Evolutionary conservation across 2,797 vertebrate genomes (phyloP).

Genomic region (Dryobates pubescens): DNA sequence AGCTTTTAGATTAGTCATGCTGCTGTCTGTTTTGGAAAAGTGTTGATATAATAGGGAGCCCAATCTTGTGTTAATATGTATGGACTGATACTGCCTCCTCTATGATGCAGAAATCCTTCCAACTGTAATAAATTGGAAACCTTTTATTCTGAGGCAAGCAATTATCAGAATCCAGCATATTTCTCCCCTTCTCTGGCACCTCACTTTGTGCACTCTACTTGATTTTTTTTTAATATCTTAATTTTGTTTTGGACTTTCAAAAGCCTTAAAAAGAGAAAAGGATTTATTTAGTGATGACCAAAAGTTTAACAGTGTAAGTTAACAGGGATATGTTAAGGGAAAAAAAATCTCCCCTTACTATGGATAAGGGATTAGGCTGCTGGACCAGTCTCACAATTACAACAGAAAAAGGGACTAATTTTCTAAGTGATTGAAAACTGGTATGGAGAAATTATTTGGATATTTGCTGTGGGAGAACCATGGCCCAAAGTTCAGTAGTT

Average conservation of each 20-base stretch:
- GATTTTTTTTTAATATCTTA: background rate
- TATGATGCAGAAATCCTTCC: conserved; percentile 44
- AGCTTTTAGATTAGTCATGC: conserved; percentile 66
- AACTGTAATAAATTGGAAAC: conserved; percentile 55
- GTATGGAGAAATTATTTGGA: background rate
- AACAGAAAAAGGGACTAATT: background rate
- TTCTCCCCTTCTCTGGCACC: conserved; percentile 9
- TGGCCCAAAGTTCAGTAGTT: background rate
- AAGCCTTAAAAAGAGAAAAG: conserved; percentile 24
- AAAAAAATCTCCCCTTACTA: background rate
- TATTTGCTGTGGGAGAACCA: background rate
- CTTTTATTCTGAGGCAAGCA: conserved; percentile 52
- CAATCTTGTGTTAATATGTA: conserved; percentile 61
- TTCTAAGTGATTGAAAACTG: background rate
- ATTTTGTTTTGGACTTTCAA: background rate
- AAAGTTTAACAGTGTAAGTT: conserved; percentile 4
- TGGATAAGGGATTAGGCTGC: background rate
- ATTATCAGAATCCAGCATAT: conserved; percentile 61
- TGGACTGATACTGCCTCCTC: conserved; percentile 12
- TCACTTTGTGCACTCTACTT: conserved; percentile 2
- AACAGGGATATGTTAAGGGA: background rate
- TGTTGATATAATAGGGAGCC: conserved; percentile 54
- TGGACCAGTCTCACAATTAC: background rate
- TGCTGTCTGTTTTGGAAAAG: conserved; percentile 53
- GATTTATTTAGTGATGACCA: conserved; percentile 10